A percentile compares a stretch with the other conserved stretches of the same genome.
These are phyloP conservation scores for Lypha dubia DNA, from an alignment of 2,888 invertebrate species.

Conservation along the genomic window DNA sequence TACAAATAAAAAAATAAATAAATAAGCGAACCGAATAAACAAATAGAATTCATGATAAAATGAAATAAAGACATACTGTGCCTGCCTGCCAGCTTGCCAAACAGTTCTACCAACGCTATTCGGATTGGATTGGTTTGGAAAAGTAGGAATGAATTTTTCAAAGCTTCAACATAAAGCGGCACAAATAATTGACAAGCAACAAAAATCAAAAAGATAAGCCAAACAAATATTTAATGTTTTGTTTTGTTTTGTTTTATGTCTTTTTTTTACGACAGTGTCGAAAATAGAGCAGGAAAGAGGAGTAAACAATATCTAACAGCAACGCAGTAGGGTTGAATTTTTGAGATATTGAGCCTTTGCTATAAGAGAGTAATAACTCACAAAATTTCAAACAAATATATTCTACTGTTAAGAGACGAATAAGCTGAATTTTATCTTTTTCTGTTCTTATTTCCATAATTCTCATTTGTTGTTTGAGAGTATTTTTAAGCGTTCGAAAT, in stretches of 20 bases:
- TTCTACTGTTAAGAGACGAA: too few relatives aligned
- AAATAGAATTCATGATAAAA: constrained; percentile 53
- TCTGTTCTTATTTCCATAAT: too few relatives aligned
- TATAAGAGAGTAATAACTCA: too few relatives aligned
- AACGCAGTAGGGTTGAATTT: not conserved
- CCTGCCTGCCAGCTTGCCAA: not conserved
- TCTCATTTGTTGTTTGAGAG: too few relatives aligned
- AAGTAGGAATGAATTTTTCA: not conserved
- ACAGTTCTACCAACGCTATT: constrained; percentile 1
- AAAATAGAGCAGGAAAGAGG: not conserved
- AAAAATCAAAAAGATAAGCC: constrained; percentile 52
- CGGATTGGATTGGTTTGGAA: not conserved
- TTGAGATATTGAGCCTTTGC: too few relatives aligned
- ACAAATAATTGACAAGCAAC: constrained; percentile 56
- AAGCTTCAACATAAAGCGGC: constrained; percentile 30
- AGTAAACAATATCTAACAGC: not conserved
- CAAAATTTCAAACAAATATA: too few relatives aligned
- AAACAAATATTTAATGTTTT: constrained; percentile 46
- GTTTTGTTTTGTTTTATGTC: not conserved
- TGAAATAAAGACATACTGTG: constrained; percentile 7
- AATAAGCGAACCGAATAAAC: constrained; percentile 46
- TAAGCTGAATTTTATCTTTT: too few relatives aligned
- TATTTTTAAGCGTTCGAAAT: too few relatives aligned
- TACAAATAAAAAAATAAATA: constrained; percentile 30
- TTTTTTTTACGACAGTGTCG: not conserved